Conservation (phyloP, 2,797 vertebrate genomes). For the Corythornis leucogaster region DNA sequence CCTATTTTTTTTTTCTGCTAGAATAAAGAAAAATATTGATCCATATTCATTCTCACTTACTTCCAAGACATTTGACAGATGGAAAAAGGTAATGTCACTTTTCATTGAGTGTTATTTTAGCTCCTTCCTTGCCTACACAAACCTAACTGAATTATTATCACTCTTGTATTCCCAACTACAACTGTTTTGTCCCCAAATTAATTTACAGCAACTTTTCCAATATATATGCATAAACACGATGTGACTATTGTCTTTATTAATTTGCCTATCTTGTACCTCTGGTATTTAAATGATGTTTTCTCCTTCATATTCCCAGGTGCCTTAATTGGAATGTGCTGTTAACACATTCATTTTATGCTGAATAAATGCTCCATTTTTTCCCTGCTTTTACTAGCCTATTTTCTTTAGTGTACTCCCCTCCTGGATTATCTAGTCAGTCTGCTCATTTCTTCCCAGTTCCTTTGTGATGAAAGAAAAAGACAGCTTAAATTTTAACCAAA, state of each 20-base stretch:
- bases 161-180: not conserved
- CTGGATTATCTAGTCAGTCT: too few species aligned
- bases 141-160: not conserved
- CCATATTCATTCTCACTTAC: not conserved
- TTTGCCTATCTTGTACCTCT: not conserved
- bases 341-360: not conserved
- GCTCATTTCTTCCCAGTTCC: too few species aligned
- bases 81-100: not conserved
- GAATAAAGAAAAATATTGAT: slow-evolving; percentile 15
- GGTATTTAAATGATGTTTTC: not conserved
- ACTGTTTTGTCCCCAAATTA: not conserved
- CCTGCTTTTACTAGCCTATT: not conserved
- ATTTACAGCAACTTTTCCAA: not conserved
- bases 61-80: not conserved
- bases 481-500: too few species aligned
- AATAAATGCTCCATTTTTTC: not conserved
- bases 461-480: too few species aligned
- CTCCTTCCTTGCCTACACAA: not conserved
- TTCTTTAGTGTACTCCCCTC: not conserved
- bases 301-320: not conserved
- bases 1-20: not conserved
- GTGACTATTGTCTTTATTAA: not conserved
- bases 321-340: not conserved
- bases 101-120: not conserved
- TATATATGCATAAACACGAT: not conserved